phyloP scores from a whole-genome alignment of 2,888 invertebrate species.

The Patella caerulea region DNA sequence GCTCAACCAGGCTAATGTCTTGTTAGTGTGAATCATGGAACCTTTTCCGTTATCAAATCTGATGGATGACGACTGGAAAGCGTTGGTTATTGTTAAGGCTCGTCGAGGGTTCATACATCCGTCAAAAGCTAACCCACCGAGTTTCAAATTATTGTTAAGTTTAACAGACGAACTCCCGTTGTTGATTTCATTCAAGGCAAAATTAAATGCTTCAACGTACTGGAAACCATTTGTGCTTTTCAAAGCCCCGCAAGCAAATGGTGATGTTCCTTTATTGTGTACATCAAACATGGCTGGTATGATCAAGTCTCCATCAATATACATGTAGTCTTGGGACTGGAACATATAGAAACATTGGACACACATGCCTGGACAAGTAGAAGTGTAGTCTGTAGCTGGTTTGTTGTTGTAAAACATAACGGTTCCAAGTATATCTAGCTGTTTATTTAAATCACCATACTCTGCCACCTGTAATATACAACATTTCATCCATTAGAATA shows the following conservation, averaged over 20 bases:
- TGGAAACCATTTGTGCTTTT: constrained; percentile 57
- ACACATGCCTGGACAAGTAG: constrained; percentile 54
- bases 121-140: constrained; percentile 64
- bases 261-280: constrained; percentile 49
- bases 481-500: not conserved
- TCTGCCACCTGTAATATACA: constrained; percentile 21
- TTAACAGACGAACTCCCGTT: constrained; percentile 31
- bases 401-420: not conserved
- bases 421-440: not conserved
- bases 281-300: constrained; percentile 64
- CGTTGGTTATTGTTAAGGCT: constrained; percentile 54
- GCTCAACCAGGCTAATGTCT: constrained; percentile 56
- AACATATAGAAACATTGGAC: constrained; percentile 63
- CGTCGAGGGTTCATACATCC: constrained; percentile 57
- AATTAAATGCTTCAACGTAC: constrained; percentile 63
- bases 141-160: constrained; percentile 45
- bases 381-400: constrained; percentile 20
- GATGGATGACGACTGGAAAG: constrained; percentile 47
- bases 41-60: constrained; percentile 15
- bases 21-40: constrained; percentile 19
- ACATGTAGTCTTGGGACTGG: constrained; percentile 53
- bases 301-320: constrained; percentile 58
- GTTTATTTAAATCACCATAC: constrained; percentile 12
- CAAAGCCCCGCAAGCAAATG: constrained; percentile 56
- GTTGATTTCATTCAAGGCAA: constrained; percentile 60